A percentile compares a stretch with the other conserved stretches of the same genome.
phyloP scores from a whole-genome alignment of 92 coral and sea anemone species.

The Porites divaricata region DNA sequence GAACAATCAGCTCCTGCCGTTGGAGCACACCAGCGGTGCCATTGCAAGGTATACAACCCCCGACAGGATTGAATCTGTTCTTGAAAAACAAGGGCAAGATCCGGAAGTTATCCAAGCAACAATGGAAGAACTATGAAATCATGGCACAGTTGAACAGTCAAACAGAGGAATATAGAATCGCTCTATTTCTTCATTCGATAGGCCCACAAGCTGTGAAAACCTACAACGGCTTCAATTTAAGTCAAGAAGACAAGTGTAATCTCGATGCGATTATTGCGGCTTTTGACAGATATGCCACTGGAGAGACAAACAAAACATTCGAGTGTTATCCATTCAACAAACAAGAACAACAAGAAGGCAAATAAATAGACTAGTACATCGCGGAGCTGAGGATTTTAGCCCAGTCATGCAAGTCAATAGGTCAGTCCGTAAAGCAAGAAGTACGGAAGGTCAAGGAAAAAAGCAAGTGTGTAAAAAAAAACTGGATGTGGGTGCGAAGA shows the following conservation, averaged over 20 bases:
- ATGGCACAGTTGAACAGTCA: slow-evolving; percentile 38
- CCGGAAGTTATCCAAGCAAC: slow-evolving; percentile 57
- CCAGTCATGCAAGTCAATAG: too few relatives aligned
- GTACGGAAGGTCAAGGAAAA: slow-evolving; percentile 19
- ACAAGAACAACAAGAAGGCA: slow-evolving; percentile 38
- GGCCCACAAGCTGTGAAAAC: slow-evolving; percentile 60
- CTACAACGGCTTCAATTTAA: slow-evolving; percentile 53
- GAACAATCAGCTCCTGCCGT: background rate
- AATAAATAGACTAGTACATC: slow-evolving; percentile 32
- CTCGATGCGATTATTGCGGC: slow-evolving; percentile 14
- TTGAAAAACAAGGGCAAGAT: slow-evolving; percentile 14
- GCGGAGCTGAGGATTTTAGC: slow-evolving; percentile 50
- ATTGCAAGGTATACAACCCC: too few relatives aligned
- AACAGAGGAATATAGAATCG: slow-evolving; percentile 55
- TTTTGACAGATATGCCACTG: slow-evolving; percentile 25
- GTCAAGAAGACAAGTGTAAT: slow-evolving; percentile 33
- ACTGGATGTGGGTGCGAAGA: too few relatives aligned
- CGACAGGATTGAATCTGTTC: slow-evolving; percentile 23
- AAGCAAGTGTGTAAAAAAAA: slow-evolving; percentile 29
- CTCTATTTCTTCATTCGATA: slow-evolving; percentile 56
- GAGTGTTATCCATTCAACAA: slow-evolving; percentile 48
- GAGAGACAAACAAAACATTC: slow-evolving; percentile 45
- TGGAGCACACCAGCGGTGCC: background rate
- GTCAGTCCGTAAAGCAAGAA: slow-evolving; percentile 30
- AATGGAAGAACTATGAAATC: slow-evolving; percentile 52